Percentiles rank a stretch among this genome's conserved stretches.
Conservation (phyloP, 2,888 invertebrate species). For the Chymomyza procnemis region DNA sequence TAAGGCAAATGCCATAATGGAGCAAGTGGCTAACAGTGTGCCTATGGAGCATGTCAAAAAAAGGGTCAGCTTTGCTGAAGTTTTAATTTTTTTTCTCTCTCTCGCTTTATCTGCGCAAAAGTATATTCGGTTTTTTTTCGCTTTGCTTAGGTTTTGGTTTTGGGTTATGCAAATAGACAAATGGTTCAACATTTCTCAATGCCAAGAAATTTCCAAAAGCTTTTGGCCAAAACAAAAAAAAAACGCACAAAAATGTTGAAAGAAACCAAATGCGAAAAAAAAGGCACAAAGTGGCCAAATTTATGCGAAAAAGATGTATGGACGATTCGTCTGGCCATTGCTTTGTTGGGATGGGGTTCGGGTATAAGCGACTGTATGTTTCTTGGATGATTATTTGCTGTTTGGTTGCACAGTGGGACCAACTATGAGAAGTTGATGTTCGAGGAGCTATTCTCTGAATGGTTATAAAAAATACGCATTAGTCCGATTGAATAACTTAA, state of each 20-base stretch:
- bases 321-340: slow-evolving; percentile 13
- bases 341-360: neutral
- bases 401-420: slow-evolving; percentile 10
- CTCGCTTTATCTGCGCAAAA: neutral
- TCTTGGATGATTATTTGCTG: slow-evolving; percentile 33
- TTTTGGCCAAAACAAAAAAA: slow-evolving; percentile 27
- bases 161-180: slow-evolving; percentile 58
- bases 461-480: no score
- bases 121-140: no score
- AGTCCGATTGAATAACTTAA: no score
- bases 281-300: slow-evolving; percentile 65
- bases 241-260: slow-evolving; percentile 9
- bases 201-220: slow-evolving; percentile 49
- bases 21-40: neutral
- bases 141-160: slow-evolving; percentile 18
- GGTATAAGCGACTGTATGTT: slow-evolving; percentile 1
- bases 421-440: neutral
- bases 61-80: slow-evolving; percentile 60
- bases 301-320: slow-evolving; percentile 53
- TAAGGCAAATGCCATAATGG: slow-evolving; percentile 39
- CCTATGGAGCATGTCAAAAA: slow-evolving; percentile 26
- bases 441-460: neutral
- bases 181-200: slow-evolving; percentile 69
- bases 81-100: slow-evolving; percentile 44
- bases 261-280: slow-evolving; percentile 14